Base-by-base conservation (phyloP, 92 coral and sea anemone species). In the Palythoa caribaeorum region DNA sequence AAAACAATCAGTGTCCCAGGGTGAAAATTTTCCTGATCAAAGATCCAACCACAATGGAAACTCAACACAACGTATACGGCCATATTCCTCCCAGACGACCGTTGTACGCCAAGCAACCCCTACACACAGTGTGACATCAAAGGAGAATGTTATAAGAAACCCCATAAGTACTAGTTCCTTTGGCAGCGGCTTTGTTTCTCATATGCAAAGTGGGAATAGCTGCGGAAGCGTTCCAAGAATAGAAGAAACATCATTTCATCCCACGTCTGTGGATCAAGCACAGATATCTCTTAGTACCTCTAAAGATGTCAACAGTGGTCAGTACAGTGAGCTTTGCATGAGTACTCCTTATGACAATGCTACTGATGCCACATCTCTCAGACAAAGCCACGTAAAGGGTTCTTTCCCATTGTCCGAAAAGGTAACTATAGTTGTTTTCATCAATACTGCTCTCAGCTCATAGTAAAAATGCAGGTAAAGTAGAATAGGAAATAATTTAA, bases 371-470 rank as follows among this genome's bases (percentile, higher is more conserved):
- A 21, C 16, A 7, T 38, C 85, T 8, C 40, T 36, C 9, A 40
- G 51, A 60, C 73, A 7, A 63, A 68, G 59, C 71, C 72, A 79
- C 19, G 17, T 50, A 8, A 17, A 15, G 17, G 21, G 57, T 19
- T 62, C 73, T 80, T 63, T 80, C 19, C 59, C 74, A 63, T 38
- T 81, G 54, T 62, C 86, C 57, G 76, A 65, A 81, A 38, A 39
- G 21, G 86, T 81, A 81, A 81, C 28, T 28, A 28, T 28, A 28
- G 76, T 36, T 81, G 21, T 40, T 47, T 68, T 44, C 5, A 6
- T 14, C 38, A 78, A 3, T 6, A 15, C 1, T 19, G 55, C 16
- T 1, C 39, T 2, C 62, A 11, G 37, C 20, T 50, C 8, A 19
- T 51, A 11, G 79, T 2, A 16, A 52, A 1, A 20, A 40, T 14